Percentiles rank a stretch among this genome's conserved stretches.
Conservation (phyloP, 2,797 vertebrate genomes). For the Cryptoblepharus egeriae region DNA sequence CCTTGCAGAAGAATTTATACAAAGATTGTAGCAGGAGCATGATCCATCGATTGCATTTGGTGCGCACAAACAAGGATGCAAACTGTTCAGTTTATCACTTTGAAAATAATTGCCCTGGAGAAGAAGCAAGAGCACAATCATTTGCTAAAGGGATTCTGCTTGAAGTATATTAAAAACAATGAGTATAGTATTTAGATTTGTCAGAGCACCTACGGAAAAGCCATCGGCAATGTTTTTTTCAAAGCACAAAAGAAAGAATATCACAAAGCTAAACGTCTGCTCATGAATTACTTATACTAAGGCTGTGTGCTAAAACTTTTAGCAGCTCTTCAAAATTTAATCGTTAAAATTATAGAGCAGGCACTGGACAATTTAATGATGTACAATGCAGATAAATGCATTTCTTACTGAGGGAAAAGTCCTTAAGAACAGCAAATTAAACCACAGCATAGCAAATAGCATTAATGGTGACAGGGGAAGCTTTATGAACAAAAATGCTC, state of each 20-base stretch:
- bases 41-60: conserved; percentile 21
- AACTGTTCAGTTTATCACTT: conserved; percentile 16
- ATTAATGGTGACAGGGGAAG: conserved; percentile 65
- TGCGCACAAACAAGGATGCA: conserved; percentile 24
- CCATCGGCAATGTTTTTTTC: conserved; percentile 6
- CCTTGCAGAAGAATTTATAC: conserved; percentile 28
- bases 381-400: conserved; percentile 26
- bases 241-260: neutral
- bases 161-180: neutral
- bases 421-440: conserved; percentile 69
- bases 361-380: conserved; percentile 39
- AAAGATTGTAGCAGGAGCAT: conserved; percentile 36
- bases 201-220: neutral
- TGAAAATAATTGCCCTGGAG: conserved; percentile 40
- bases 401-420: conserved; percentile 43
- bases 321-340: conserved; percentile 32
- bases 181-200: neutral
- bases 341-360: conserved; percentile 37
- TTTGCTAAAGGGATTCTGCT: neutral
- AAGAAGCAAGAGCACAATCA: conserved; percentile 11
- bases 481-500: conserved; percentile 45
- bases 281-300: conserved; percentile 7
- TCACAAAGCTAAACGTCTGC: conserved; percentile 17
- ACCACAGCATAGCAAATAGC: conserved; percentile 58
- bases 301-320: neutral